Base-by-base conservation (phyloP, 2,797 vertebrate genomes). In the Labroides dimidiatus region DNA sequence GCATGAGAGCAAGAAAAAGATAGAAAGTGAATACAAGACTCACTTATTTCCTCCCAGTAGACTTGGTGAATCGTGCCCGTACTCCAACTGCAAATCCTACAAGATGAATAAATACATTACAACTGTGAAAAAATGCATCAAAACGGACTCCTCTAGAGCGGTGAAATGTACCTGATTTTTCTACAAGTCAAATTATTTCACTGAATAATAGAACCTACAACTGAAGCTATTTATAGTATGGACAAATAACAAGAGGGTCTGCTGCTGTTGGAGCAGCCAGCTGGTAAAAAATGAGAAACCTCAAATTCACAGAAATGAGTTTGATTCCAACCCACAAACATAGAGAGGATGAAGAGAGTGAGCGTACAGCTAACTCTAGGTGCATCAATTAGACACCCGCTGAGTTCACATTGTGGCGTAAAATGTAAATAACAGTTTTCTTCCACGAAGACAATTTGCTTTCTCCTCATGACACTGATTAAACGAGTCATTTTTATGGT, bases 21-120 rank as follows among this genome's bases (percentile, higher is more conserved):
- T 6, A 54, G 8, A 15, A 49, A 30, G 20, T 43, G 30, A 30
- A 44, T 17, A 21, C 10, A 56, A 87, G 83, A 95, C 97, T 95
- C 89, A 99, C 97, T 98, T 99, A 92, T 97, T 97, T 93, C 93
- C 95, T 88, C 96, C 96, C 81, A 98, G 85, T 11, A 98, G 95
- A 91, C 95, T 90, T 47, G 95, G 92, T 68, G 95, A 94, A 84
- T 96, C 94, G n/a, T 94, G 95, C 56, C 95, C 95, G 11, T 96
- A 98, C 79, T 98, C 97, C 83, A 98, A 84, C 64, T 96, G 97
- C 54, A 98, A 85, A 84, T 98, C 97, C 97, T 98, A 84, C 30
- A 87, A 87, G 64, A 77, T 55, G 78, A 75, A 72, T 30, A 51
- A 10, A 59, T 12, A 37, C 23, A 37, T 87, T 63, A 85, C 6